Percentiles rank a stretch among this genome's conserved stretches.
Conservation (phyloP, 2,797 vertebrate genomes). For the Leuciscus waleckii region DNA sequence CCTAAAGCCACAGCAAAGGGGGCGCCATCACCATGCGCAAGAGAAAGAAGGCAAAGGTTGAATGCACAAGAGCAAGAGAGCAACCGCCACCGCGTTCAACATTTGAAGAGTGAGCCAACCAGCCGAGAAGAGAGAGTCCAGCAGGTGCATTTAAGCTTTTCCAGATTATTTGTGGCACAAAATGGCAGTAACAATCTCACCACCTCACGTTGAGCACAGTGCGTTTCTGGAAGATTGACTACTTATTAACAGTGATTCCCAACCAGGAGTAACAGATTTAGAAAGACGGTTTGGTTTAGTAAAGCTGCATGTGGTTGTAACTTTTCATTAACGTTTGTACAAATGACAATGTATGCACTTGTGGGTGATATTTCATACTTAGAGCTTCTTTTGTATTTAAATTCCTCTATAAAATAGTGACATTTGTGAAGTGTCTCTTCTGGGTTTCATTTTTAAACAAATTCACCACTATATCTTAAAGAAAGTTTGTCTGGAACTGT, state of each 20-base stretch:
- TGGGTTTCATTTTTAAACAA: not conserved
- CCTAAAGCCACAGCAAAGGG: slow-evolving; percentile 13
- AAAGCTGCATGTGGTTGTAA: not conserved
- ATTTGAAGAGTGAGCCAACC: not conserved
- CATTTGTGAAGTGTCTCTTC: not conserved
- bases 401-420: not conserved
- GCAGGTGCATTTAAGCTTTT: not conserved
- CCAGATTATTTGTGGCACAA: not conserved
- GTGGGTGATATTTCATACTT: not conserved
- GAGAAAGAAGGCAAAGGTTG: not conserved
- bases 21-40: not conserved
- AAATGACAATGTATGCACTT: not conserved
- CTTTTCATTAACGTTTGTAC: not conserved
- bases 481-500: not conserved
- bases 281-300: not conserved
- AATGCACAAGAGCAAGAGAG: slow-evolving; percentile 12
- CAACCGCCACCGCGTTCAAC: slow-evolving; percentile 15
- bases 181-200: not conserved
- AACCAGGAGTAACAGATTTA: not conserved
- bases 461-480: not conserved
- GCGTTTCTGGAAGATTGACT: not conserved
- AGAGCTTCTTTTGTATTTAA: not conserved
- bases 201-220: not conserved
- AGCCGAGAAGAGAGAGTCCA: slow-evolving; percentile 6
- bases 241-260: not conserved